These are phyloP conservation scores for Palythoa heliodiscus DNA, from an alignment of 92 coral and sea anemone species.

Conservation along the genomic window DNA sequence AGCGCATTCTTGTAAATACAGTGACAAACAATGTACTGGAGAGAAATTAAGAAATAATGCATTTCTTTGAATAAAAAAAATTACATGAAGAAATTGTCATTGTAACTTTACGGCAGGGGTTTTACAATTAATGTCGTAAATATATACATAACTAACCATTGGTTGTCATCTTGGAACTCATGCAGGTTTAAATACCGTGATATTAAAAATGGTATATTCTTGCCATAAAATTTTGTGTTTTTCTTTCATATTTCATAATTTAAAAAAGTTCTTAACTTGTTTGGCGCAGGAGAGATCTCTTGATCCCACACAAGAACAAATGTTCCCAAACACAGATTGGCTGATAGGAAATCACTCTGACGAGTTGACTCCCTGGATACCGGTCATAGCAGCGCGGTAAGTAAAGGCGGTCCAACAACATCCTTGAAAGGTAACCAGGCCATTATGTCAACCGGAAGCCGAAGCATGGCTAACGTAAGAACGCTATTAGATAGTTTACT, in stretches of 20 bases:
- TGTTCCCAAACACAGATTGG: constrained; percentile 91
- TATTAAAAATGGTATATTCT: not conserved
- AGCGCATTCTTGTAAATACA: too few species aligned
- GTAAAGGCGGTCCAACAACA: not conserved
- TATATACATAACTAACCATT: too few species aligned
- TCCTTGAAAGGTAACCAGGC: not conserved
- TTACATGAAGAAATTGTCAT: too few species aligned
- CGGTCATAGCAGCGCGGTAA: constrained; percentile 95
- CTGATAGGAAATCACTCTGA: constrained; percentile 98
- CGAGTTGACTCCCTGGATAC: constrained; percentile 98
- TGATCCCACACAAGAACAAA: constrained; percentile 75
- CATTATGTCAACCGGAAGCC: not conserved
- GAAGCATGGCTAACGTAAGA: not conserved
- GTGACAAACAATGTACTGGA: too few species aligned
- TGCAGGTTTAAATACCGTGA: not conserved
- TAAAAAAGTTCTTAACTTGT: not conserved
- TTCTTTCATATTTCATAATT: too few species aligned
- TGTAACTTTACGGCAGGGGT: too few species aligned
- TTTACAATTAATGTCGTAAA: too few species aligned
- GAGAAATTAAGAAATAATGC: too few species aligned
- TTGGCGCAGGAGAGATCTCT: constrained; percentile 72
- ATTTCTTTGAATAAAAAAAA: too few species aligned
- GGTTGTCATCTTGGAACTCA: too few species aligned
- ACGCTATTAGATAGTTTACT: too few species aligned
- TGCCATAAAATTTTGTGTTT: too few species aligned